A percentile compares a stretch with the other conserved stretches of the same genome.
Evolutionary conservation across 2,113 vertebrate genomes (phyloP).

Genomic region (Pygoscelis adeliae): DNA sequence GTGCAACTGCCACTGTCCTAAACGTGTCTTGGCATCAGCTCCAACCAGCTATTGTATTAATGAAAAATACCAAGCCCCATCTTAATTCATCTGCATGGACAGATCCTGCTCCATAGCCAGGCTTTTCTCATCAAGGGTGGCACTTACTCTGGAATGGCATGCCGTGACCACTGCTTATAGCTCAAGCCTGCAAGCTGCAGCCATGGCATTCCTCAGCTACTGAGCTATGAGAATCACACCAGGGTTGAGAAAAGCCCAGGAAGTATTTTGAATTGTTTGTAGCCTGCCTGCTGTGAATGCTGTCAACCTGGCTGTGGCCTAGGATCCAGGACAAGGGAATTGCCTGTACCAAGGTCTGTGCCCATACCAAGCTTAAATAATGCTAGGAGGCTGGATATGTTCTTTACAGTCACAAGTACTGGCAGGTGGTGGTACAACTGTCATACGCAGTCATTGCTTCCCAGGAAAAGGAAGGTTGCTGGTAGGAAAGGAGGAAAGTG

Average conservation of each 20-base stretch:
- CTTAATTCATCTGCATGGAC: not conserved
- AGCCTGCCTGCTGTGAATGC: not conserved
- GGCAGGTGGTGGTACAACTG: not conserved
- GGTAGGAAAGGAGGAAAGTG: not conserved
- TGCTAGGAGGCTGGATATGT: not conserved
- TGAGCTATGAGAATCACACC: not conserved
- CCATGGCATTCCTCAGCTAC: not conserved
- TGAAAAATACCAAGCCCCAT: not conserved
- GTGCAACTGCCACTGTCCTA: not conserved
- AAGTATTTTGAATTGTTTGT: not conserved
- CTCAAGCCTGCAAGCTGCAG: not conserved
- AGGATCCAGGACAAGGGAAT: not conserved
- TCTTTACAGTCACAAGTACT: not conserved
- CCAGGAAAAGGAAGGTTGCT: not conserved
- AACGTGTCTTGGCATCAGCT: not conserved
- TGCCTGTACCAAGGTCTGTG: not conserved
- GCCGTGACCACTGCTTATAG: not conserved
- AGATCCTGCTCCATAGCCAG: not conserved
- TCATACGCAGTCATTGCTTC: not conserved
- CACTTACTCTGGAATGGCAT: not conserved
- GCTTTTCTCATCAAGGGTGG: not conserved
- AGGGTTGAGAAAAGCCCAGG: not conserved
- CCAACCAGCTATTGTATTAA: not conserved
- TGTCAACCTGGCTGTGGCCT: not conserved
- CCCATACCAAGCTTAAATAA: not conserved